phyloP scores from a whole-genome alignment of 2,113 vertebrate species.

The Strix uralensis region DNA sequence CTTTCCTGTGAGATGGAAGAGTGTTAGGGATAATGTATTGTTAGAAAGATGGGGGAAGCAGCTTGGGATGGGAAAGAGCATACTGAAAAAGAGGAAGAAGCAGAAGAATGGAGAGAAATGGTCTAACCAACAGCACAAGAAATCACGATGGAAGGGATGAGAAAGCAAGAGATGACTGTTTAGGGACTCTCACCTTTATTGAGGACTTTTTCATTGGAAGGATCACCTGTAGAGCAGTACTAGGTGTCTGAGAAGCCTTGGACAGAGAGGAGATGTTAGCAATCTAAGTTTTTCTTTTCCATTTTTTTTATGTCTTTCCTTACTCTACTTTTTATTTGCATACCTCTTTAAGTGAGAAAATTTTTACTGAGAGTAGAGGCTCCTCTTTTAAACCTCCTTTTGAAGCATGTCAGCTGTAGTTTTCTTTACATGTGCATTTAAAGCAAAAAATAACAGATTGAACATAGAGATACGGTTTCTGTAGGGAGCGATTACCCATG shows the following conservation, averaged over 20 bases:
- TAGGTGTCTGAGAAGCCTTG: neutral
- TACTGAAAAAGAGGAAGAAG: neutral
- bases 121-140: neutral
- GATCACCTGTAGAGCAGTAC: neutral
- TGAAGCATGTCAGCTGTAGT: neutral
- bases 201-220: neutral
- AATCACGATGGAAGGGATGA: neutral
- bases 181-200: neutral
- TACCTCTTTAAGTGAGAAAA: neutral
- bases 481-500: neutral
- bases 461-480: neutral
- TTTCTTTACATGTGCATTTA: neutral
- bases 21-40: neutral
- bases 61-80: rapidly evolving
- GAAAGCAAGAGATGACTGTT: neutral
- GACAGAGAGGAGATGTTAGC: neutral
- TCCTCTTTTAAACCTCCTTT: neutral
- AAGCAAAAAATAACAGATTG: neutral
- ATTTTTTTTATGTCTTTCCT: neutral
- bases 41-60: neutral
- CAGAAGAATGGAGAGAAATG: neutral
- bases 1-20: neutral
- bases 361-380: neutral
- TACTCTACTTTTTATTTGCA: neutral
- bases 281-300: neutral